Base-by-base conservation (phyloP, 2,113 vertebrate species). In the Pao palembangensis region DNA sequence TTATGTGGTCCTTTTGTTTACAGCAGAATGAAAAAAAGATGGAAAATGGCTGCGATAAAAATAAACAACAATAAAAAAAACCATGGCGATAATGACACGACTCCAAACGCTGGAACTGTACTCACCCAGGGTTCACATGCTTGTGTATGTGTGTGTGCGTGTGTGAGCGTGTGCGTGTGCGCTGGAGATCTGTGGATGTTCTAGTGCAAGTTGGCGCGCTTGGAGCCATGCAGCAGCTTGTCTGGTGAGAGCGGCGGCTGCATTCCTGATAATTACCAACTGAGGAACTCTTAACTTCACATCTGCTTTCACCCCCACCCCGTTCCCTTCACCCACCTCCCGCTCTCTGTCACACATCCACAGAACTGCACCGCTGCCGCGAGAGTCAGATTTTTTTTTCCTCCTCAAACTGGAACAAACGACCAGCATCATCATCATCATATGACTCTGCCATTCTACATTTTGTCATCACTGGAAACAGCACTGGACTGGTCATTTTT, bases 191-290 rank as follows among this genome's bases (percentile, higher is more conserved):
- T 71, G 42, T 71, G 64, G 47, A 69, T 28, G 15, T 23, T 60
- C 46, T 70, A 55, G 76, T 50, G 62, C 25, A 54, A 42, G 59
- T 48, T 71, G 68, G 62, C 28, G 41, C 55, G 51, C 70, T 19
- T 70, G 61, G 16, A 79, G 84, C 83, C 83, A 8, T 89, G 90
- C 87, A 88, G 86, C 80, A 73, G 87, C 88, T 82, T 88, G 88
- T 79, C 82, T 82, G 59, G 50, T 71, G 68, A 80, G 74, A 83
- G 73, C 76, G 73, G 76, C 50, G 62, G 64, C 80, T 60, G 64
- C 89, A 91, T 90, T 90, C 90, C 89, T 85, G 79, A 90, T 89
- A 88, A 90, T 90, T 88, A 85, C 84, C 69, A 17, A 80, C 72
- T 58, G 54, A 80, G 68, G 58, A 85, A 79, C 79, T 83, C 67